Percentiles rank a stretch among this genome's conserved stretches.
phyloP scores from a whole-genome alignment of 2,797 vertebrate species.

The Melanotaenia boesemani region DNA sequence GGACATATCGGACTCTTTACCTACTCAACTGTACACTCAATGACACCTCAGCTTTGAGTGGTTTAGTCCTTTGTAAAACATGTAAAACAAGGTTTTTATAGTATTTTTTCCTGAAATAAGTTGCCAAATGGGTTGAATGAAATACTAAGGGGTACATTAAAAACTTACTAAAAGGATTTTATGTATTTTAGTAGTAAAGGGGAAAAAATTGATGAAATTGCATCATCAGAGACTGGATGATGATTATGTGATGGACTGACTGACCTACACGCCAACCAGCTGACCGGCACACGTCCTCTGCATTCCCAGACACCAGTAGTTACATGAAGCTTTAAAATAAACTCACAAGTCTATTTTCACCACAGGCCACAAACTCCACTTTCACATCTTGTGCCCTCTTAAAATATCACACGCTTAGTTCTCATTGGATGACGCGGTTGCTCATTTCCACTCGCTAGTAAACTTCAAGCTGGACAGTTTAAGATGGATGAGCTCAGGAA shows the following conservation, averaged over 20 bases:
- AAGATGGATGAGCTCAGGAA: too few relatives aligned
- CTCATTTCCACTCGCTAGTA: slow-evolving; percentile 6
- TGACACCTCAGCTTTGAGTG: too few relatives aligned
- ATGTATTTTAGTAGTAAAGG: background rate
- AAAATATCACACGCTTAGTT: slow-evolving; percentile 39
- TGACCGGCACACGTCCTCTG: slow-evolving; percentile 57
- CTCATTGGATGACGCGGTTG: background rate
- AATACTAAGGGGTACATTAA: too few relatives aligned
- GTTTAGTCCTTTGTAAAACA: too few relatives aligned
- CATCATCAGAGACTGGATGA: slow-evolving; percentile 30
- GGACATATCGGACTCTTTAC: too few relatives aligned
- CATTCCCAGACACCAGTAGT: slow-evolving; percentile 74
- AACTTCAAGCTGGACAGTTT: too few relatives aligned
- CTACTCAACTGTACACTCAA: too few relatives aligned
- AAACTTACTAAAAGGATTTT: too few relatives aligned
- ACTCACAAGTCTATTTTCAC: slow-evolving; percentile 67
- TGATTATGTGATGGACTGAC: slow-evolving; percentile 51
- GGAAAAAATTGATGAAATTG: slow-evolving; percentile 2
- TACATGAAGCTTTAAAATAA: slow-evolving; percentile 62
- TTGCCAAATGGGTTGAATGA: too few relatives aligned
- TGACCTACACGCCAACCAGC: slow-evolving; percentile 19
- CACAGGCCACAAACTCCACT: slow-evolving; percentile 35
- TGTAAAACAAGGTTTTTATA: too few relatives aligned
- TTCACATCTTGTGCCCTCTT: slow-evolving; percentile 45
- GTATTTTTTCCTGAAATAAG: too few relatives aligned